Conservation (phyloP, 2,797 vertebrate genomes). For the Poecilia gillii region DNA sequence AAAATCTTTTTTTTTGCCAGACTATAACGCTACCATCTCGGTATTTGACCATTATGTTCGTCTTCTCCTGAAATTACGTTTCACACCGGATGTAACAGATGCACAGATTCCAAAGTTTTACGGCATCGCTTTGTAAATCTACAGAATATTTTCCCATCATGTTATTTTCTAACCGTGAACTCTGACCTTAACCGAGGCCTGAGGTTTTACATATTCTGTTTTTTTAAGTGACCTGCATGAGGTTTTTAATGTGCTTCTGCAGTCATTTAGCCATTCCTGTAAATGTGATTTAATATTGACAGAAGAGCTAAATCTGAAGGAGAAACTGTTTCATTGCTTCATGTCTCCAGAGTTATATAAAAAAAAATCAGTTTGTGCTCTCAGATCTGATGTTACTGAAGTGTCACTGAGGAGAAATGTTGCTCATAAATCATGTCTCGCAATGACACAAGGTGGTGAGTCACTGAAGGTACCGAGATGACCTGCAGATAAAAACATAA, state of each 20-base stretch:
- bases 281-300: not conserved
- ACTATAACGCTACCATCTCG: not conserved
- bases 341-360: not conserved
- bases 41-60: too few species aligned
- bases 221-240: too few species aligned
- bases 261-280: not conserved
- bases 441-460: constrained; percentile 44
- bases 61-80: not conserved
- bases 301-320: not conserved
- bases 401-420: constrained; percentile 10
- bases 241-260: not conserved
- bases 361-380: constrained; percentile 4
- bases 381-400: constrained; percentile 14
- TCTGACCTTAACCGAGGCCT: not conserved
- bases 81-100: not conserved
- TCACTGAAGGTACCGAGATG: not conserved
- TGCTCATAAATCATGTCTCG: constrained; percentile 37
- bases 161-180: not conserved
- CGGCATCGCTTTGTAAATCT: not conserved
- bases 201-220: too few species aligned
- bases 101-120: not conserved
- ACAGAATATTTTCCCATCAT: not conserved
- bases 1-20: not conserved
- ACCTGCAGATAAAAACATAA: constrained; percentile 9
- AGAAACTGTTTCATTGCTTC: not conserved